These are phyloP conservation scores for Thrips palmi DNA, from an alignment of 1,140 invertebrate genomes.

Conservation along the genomic window DNA sequence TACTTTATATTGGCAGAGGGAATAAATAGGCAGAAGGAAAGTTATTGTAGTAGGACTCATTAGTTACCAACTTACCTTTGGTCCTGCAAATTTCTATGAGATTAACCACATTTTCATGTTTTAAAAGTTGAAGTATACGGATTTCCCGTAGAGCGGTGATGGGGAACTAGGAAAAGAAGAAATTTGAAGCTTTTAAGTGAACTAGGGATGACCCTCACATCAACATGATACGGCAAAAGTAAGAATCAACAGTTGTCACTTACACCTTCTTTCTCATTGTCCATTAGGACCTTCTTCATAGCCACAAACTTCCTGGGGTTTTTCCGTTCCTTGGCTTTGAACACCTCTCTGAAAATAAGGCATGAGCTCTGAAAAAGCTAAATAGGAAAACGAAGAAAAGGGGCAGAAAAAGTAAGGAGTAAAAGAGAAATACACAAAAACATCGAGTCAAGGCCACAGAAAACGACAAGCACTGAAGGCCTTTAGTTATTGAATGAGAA, in stretches of 20 bases:
- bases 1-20: not conserved
- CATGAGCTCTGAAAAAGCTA: not conserved
- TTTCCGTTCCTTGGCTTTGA: constrained; percentile 81
- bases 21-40: no score
- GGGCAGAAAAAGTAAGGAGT: not conserved
- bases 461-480: no score
- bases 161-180: constrained; percentile 60
- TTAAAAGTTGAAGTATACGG: constrained; percentile 85
- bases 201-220: no score
- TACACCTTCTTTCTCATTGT: constrained; percentile 98
- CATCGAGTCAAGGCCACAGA: no score
- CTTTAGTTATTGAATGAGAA: no score
- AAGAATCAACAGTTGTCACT: no score
- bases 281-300: constrained; percentile 98
- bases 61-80: constrained; percentile 38
- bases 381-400: not conserved
- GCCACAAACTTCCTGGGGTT: constrained; percentile 77
- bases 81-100: constrained; percentile 92
- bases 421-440: constrained; percentile 1
- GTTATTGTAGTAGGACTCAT: no score
- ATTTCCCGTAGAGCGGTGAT: constrained; percentile 96
- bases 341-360: constrained; percentile 67
- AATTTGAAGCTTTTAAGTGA: no score
- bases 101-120: constrained; percentile 96
- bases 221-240: no score